phyloP scores from a whole-genome alignment of 1,140 invertebrate species.

The Parapsyche elsis region DNA sequence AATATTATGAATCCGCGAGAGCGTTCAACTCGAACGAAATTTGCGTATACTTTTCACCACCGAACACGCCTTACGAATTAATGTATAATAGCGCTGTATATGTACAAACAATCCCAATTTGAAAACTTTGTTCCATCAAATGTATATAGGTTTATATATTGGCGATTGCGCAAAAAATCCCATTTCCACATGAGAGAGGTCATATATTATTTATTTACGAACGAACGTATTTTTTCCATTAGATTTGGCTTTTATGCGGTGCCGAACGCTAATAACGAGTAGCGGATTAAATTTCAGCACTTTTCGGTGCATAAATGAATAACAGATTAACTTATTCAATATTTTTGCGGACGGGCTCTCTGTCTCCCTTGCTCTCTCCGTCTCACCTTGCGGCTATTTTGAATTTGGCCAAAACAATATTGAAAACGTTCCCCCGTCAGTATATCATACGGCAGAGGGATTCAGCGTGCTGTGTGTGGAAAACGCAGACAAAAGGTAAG shows the following conservation, averaged over 20 bases:
- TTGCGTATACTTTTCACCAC: background rate
- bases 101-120: no score
- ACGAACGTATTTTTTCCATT: conserved; percentile 15
- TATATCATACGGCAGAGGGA: conserved; percentile 21
- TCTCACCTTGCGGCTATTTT: conserved; percentile 13
- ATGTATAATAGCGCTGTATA: no score
- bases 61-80: no score
- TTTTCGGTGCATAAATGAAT: conserved; percentile 25
- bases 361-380: background rate
- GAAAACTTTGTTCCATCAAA: no score
- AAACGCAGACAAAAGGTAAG: conserved; percentile 43
- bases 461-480: conserved; percentile 26
- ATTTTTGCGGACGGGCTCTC: background rate
- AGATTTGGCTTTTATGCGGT: background rate
- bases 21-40: conserved; percentile 1
- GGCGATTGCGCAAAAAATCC: no score
- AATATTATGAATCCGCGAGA: conserved; percentile 1
- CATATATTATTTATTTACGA: background rate
- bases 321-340: conserved; percentile 25
- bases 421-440: conserved; percentile 23
- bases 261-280: conserved; percentile 10
- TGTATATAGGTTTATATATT: no score
- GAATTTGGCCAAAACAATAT: conserved; percentile 41
- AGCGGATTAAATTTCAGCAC: conserved; percentile 32
- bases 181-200: background rate